Conservation (phyloP, 2,797 vertebrate species). For the Cheirogaleus major region DNA sequence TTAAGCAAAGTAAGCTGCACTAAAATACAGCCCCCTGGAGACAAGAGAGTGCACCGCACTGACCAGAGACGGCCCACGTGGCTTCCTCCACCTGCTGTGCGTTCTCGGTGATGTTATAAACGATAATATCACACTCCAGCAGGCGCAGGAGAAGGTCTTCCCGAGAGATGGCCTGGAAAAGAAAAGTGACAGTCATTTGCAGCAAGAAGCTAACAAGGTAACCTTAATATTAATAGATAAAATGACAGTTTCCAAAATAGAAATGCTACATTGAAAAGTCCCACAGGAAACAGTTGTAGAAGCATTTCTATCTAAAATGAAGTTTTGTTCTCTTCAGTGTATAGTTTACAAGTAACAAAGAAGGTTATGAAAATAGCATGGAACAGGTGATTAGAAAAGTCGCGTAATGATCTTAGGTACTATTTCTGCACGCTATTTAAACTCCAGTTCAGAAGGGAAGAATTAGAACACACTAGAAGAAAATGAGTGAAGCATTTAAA, state of each 20-base stretch:
- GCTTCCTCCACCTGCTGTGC: conserved; percentile 91
- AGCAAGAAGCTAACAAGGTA: background rate
- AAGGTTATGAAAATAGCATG: conserved; percentile 3
- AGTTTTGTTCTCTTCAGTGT: background rate
- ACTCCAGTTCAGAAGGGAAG: background rate
- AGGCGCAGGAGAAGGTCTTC: conserved; percentile 88
- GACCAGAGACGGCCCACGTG: conserved; percentile 93
- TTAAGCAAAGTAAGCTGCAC: background rate
- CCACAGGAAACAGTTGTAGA: background rate
- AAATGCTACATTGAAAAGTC: rapidly evolving
- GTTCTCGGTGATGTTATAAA: conserved; percentile 93
- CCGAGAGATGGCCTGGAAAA: conserved; percentile 83
- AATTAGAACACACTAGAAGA: background rate
- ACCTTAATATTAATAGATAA: background rate
- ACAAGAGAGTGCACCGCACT: conserved; percentile 45
- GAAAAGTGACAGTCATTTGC: background rate
- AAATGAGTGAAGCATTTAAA: background rate
- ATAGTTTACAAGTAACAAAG: conserved; percentile 32
- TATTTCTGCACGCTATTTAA: background rate
- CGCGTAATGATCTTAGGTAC: background rate
- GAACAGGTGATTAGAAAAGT: background rate
- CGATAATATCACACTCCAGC: conserved; percentile 90
- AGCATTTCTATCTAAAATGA: background rate
- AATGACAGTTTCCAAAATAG: background rate
- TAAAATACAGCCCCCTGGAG: background rate